phyloP scores from a whole-genome alignment of 1,140 invertebrate genomes.

The Zaprionus tsacasi region DNA sequence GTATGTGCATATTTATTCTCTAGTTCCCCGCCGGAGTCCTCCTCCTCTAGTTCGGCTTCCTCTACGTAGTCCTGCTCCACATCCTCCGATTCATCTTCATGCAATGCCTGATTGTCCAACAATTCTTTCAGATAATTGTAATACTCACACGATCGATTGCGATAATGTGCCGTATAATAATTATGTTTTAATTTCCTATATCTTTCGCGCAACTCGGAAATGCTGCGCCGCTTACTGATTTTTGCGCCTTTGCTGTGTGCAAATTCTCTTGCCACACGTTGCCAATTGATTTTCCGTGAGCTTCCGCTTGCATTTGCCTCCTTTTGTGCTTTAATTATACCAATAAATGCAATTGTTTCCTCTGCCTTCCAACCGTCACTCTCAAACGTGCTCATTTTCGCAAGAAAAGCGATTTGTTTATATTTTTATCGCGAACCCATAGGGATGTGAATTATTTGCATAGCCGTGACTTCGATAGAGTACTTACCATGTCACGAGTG shows the following conservation, averaged over 20 bases:
- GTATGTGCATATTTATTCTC: constrained; percentile 56
- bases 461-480: not conserved
- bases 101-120: constrained; percentile 1
- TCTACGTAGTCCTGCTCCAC: not conserved
- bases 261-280: constrained; percentile 31
- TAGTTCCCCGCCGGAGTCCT: not conserved
- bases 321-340: constrained; percentile 20
- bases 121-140: constrained; percentile 29
- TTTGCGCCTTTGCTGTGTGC: not conserved
- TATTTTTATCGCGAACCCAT: not conserved
- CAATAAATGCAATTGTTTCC: constrained; percentile 33
- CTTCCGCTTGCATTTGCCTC: not conserved
- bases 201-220: constrained; percentile 22
- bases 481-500: not conserved
- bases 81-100: not conserved
- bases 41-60: not conserved
- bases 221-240: not conserved
- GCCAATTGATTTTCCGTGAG: constrained; percentile 19
- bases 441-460: not conserved
- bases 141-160: constrained; percentile 28
- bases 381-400: constrained; percentile 29
- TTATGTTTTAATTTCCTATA: constrained; percentile 18
- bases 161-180: constrained; percentile 23
- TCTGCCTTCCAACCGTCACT: constrained; percentile 23
- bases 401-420: constrained; percentile 21